Evolutionary conservation across 53 echinoderm and acorn worm species (phyloP).

Genomic region (Holothuria scabra): DNA sequence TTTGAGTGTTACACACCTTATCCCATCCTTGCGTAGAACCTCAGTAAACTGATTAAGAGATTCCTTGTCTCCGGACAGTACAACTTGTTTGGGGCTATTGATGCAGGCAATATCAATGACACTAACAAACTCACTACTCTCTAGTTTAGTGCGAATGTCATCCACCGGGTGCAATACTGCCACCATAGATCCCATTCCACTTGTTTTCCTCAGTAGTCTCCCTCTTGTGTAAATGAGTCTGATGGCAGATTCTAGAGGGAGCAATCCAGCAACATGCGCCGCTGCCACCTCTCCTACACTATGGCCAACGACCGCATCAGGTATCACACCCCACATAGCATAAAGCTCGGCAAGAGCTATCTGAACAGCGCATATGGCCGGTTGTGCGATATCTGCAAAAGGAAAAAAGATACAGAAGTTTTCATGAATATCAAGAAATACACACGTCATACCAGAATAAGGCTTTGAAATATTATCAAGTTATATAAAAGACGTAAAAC

Average conservation of each 20-base stretch:
- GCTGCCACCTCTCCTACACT: conserved; percentile 98
- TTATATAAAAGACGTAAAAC: too few species aligned
- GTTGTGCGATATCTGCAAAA: conserved; percentile 87
- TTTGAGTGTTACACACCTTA: conserved; percentile 81
- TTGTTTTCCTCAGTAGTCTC: conserved; percentile 87
- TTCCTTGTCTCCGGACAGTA: conserved; percentile 91
- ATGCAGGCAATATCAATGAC: conserved; percentile 92
- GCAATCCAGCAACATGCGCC: conserved; percentile 89
- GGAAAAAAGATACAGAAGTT: not conserved
- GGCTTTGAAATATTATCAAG: too few species aligned
- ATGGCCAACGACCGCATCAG: conserved; percentile 93
- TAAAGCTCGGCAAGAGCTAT: conserved; percentile 93
- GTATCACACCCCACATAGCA: conserved; percentile 82
- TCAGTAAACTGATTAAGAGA: conserved; percentile 76
- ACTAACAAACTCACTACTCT: conserved; percentile 85
- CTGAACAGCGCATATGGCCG: conserved; percentile 88
- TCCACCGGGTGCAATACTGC: conserved; percentile 93
- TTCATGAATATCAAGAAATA: too few species aligned
- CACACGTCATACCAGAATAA: too few species aligned
- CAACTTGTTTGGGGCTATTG: conserved; percentile 95
- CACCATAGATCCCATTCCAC: conserved; percentile 90
- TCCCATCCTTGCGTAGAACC: conserved; percentile 73
- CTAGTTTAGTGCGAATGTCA: conserved; percentile 74
- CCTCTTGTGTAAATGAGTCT: conserved; percentile 90
- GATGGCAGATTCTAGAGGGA: conserved; percentile 86